Evolutionary conservation across 2,113 vertebrate species (phyloP), one percentile per base, ranked within the genome.

Genomic region (Pelodiscus sinensis): DNA sequence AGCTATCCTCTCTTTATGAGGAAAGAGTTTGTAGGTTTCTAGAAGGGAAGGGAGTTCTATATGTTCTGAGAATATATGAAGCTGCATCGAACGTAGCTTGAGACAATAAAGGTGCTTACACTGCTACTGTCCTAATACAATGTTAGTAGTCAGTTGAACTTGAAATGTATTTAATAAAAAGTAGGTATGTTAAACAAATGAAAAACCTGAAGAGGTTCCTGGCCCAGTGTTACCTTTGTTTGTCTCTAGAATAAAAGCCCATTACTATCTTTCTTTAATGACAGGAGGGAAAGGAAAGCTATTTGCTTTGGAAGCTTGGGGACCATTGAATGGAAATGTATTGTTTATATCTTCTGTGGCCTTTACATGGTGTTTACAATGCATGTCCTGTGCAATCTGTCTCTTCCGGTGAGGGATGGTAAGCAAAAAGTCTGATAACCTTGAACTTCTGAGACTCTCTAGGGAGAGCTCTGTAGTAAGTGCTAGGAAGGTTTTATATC

Each of bases 321-420:
- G 38, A 21, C 35, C 79, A 19, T 29, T 75, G 68, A 13, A 73
- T 91, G 87, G 60, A 90, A 93, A 58, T 35, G 79, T 57, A 62
- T 11, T 58, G 35, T 79, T 93, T 89, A 21, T 89, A 65, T 82
- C 73, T 94, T 86, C n/a, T 9, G 21, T 58, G 44, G 44, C 58
- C 85, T 89, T 83, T 81, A 55, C 8, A 60, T 89, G 88, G 31
- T 81, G 58, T 94, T 96, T 86, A 87, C n/a, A 92, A 83, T 93
- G 79, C 86, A 81, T 89, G 90, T 75, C 87, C 87, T 89, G 80
- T 84, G 50, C 85, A 89, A 80, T 80, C 77, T 82, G 29, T 90
- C 86, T 86, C 29, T 13, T 84, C 78, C 50, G 55, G 86, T 54
- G n/a, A 95, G 87, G 44, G 93, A 60, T 68, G 22, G 3, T 75